A percentile compares a stretch with the other conserved stretches of the same genome.
Evolutionary conservation across 2,797 vertebrate genomes (phyloP).

Genomic region (Spinus pinus): DNA sequence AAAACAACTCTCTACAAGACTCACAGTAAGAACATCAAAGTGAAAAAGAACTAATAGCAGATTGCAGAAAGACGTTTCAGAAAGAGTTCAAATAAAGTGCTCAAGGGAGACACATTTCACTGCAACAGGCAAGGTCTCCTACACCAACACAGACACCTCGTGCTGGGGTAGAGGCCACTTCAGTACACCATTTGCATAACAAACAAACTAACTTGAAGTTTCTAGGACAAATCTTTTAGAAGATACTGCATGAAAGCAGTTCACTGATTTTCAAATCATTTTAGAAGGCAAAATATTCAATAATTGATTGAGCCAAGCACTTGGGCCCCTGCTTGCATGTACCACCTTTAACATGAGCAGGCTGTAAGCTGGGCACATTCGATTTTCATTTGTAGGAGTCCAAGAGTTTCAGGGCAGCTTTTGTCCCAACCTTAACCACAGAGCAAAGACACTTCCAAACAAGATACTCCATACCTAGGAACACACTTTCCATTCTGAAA

Average conservation of each 20-base stretch:
- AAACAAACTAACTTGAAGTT: not conserved
- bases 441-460: not conserved
- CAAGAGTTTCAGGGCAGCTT: not conserved
- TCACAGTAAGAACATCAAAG: not conserved
- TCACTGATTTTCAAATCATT: not conserved
- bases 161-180: not conserved
- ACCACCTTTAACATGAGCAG: not conserved
- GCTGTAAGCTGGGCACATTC: not conserved
- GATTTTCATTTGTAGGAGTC: not conserved
- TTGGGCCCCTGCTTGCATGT: not conserved
- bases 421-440: not conserved
- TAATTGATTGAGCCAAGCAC: not conserved
- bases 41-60: not conserved
- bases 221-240: conserved; percentile 1
- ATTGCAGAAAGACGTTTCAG: not conserved
- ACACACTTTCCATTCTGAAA: not conserved
- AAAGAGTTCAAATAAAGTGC: not conserved
- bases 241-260: not conserved
- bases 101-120: not conserved
- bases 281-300: not conserved
- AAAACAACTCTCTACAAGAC: not conserved
- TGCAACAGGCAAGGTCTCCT: not conserved
- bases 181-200: not conserved
- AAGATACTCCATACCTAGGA: not conserved
- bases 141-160: not conserved